These are phyloP conservation scores for Bicyclus anynana DNA, from an alignment of 1,140 invertebrate genomes.

Conservation along the genomic window DNA sequence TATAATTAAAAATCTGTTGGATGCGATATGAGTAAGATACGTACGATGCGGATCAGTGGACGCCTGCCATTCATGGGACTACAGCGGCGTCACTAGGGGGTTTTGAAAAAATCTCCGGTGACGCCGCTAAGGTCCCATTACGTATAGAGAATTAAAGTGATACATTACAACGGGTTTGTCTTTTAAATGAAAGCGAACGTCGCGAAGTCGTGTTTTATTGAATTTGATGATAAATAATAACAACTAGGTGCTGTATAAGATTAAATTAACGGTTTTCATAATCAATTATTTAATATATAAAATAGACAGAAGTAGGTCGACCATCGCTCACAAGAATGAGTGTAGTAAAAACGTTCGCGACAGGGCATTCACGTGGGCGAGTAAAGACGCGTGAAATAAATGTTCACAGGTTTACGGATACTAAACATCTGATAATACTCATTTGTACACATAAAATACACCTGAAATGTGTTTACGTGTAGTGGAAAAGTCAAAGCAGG, in stretches of 20 bases:
- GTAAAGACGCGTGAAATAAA: constrained; percentile 31
- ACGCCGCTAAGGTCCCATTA: too few species aligned
- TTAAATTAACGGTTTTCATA: background rate
- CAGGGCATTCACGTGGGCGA: constrained; percentile 46
- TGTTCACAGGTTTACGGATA: constrained; percentile 7
- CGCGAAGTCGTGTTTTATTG: too few species aligned
- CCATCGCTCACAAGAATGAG: constrained; percentile 31
- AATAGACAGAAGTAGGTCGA: constrained; percentile 39
- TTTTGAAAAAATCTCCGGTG: too few species aligned
- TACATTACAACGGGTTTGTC: too few species aligned
- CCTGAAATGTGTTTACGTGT: background rate
- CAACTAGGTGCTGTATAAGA: background rate
- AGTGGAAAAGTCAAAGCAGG: too few species aligned
- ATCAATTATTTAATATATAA: constrained; percentile 11
- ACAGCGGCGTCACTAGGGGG: too few species aligned
- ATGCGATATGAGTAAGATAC: too few species aligned
- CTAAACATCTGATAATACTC: background rate
- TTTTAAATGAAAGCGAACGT: too few species aligned
- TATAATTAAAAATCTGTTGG: too few species aligned
- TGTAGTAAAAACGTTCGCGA: constrained; percentile 44
- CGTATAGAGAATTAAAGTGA: too few species aligned
- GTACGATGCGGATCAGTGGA: too few species aligned
- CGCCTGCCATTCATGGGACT: too few species aligned
- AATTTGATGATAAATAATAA: background rate
- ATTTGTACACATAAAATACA: background rate